These are phyloP conservation scores for Galerucella nymphaeae DNA, from an alignment of 2,888 invertebrate species.

Conservation along the genomic window DNA sequence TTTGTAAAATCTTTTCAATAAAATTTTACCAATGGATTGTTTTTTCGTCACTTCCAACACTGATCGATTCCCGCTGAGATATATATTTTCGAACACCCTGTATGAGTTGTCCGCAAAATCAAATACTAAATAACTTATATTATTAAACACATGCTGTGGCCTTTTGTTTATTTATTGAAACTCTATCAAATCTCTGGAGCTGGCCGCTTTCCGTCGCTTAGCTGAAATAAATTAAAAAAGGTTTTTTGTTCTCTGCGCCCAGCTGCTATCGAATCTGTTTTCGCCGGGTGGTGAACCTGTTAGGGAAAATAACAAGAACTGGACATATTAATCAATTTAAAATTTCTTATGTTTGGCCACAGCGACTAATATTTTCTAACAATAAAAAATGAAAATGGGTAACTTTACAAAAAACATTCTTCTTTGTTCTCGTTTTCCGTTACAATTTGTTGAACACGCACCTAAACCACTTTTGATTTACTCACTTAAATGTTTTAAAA, in stretches of 20 bases:
- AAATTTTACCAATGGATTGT: no score
- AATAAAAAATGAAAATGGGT: background rate
- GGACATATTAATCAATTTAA: conserved; percentile 2
- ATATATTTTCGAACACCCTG: no score
- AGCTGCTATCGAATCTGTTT: background rate
- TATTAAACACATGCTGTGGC: background rate
- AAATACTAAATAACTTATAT: no score
- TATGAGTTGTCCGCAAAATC: no score
- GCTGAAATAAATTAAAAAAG: background rate
- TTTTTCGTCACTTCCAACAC: no score
- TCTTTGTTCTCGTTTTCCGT: conserved; percentile 4
- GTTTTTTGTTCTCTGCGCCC: background rate
- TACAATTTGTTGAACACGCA: background rate
- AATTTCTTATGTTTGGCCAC: background rate
- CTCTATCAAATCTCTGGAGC: background rate
- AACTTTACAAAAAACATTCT: conserved; percentile 1
- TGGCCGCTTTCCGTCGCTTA: conserved; percentile 1
- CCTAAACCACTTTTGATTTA: background rate
- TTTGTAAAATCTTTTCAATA: no score
- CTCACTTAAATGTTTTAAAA: background rate
- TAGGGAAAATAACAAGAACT: background rate
- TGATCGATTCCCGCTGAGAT: no score
- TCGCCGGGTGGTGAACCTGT: background rate
- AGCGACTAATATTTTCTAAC: conserved; percentile 5
- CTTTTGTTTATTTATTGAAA: conserved; percentile 6